Conservation (phyloP, 2,888 invertebrate species). For the Scrobipalpa atriplicella region DNA sequence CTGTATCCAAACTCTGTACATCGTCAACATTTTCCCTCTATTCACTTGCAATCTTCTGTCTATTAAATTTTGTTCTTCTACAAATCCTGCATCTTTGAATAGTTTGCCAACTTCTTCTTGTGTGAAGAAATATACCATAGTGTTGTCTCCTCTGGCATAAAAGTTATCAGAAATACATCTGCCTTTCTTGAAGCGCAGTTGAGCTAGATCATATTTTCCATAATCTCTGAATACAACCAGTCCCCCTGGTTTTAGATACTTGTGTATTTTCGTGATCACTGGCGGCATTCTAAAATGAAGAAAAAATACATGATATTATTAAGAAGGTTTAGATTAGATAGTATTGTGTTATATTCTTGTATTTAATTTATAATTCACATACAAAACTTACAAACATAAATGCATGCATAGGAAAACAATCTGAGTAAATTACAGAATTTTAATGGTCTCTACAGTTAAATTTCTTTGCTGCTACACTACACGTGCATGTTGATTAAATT, state of each 20-base stretch:
- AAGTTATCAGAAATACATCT: conserved; percentile 96
- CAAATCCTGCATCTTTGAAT: conserved; percentile 87
- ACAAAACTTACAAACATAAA: too few relatives aligned
- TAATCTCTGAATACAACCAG: conserved; percentile 97
- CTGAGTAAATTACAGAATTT: too few relatives aligned
- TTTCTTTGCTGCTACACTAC: too few relatives aligned
- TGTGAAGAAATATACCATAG: conserved; percentile 97
- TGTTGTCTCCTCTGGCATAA: conserved; percentile 98
- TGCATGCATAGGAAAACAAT: too few relatives aligned
- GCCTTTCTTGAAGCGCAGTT: conserved; percentile 96
- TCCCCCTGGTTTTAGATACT: conserved; percentile 96
- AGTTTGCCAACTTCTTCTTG: conserved; percentile 92
- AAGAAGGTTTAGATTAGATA: too few relatives aligned
- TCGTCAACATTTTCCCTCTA: conserved; percentile 95
- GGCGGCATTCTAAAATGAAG: conserved; percentile 82
- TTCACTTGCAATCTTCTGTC: conserved; percentile 98
- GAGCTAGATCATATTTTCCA: conserved; percentile 97
- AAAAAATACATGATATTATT: too few relatives aligned
- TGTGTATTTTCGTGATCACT: conserved; percentile 86
- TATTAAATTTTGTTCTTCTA: conserved; percentile 92
- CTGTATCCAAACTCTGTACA: conserved; percentile 99
- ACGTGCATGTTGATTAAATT: too few relatives aligned
- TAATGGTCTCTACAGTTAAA: too few relatives aligned
- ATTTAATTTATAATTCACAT: too few relatives aligned
- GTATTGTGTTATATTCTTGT: too few relatives aligned